phyloP scores from a whole-genome alignment of 2,888 invertebrate species.

The Piscicola geometra region DNA sequence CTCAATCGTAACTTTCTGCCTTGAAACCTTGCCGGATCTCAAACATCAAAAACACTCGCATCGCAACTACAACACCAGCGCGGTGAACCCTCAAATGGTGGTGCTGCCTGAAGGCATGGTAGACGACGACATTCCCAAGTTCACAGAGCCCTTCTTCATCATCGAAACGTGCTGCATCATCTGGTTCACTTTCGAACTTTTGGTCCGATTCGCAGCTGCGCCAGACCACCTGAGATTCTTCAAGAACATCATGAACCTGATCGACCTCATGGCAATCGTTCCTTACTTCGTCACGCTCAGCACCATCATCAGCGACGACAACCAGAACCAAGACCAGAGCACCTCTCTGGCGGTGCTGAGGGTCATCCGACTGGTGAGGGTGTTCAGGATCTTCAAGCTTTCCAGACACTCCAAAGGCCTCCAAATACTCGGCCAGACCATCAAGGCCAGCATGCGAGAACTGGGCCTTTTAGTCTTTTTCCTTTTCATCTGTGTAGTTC shows the following conservation, averaged over 20 bases:
- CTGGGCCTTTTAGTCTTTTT: slow-evolving; percentile 98
- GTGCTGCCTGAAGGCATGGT: background rate
- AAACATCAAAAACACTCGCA: slow-evolving; percentile 79
- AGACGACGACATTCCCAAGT: slow-evolving; percentile 90
- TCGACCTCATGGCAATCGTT: slow-evolving; percentile 98
- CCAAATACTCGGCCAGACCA: slow-evolving; percentile 94
- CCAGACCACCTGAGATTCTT: slow-evolving; percentile 98
- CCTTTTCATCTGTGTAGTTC: slow-evolving; percentile 94
- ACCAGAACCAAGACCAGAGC: slow-evolving; percentile 47
- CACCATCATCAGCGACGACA: slow-evolving; percentile 91
- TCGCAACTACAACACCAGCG: slow-evolving; percentile 57
- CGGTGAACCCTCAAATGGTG: background rate
- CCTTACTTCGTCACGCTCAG: slow-evolving; percentile 99
- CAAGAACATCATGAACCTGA: slow-evolving; percentile 99
- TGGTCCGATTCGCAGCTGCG: slow-evolving; percentile 96
- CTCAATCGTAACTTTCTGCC: slow-evolving; percentile 98
- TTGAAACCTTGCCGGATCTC: slow-evolving; percentile 97
- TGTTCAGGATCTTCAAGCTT: slow-evolving; percentile 99
- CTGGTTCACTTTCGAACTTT: slow-evolving; percentile 92
- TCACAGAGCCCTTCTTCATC: slow-evolving; percentile 98
- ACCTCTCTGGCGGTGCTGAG: slow-evolving; percentile 80
- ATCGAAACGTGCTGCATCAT: slow-evolving; percentile 98
- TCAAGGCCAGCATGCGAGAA: slow-evolving; percentile 98
- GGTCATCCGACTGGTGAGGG: slow-evolving; percentile 96
- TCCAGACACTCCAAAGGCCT: slow-evolving; percentile 99